Base-by-base conservation (phyloP, 1,140 invertebrate species). In the Scaptomyza hsui region DNA sequence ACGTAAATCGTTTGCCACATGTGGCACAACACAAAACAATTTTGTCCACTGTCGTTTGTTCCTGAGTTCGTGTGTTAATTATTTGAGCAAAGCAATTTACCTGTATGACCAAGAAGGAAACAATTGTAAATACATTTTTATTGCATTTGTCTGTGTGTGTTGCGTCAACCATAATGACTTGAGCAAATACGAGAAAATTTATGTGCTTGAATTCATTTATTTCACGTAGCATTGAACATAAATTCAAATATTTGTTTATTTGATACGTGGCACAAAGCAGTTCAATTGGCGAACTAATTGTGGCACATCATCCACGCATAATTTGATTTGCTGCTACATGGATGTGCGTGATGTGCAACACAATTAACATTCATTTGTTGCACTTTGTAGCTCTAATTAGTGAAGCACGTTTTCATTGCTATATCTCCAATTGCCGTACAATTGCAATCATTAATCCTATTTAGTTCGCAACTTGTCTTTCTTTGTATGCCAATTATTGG, bases 401-500 rank as follows among this genome's bases (percentile, higher is more conserved):
- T 24, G 7, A 24, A 15, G n/a, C 7, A 7, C n/a, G n/a, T 13
- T 26, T 47, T 12, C 44, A 47, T 3, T n/a, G 12, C n/a, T n/a
- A 26, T n/a, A 5, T 1, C 21, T n/a, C 4, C 1, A n/a, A 45
- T 12, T 6, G 44, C 12, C 19, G 1, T 6, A 6, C 10, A 24
- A 45, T 9, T 13, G 3, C n/a, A 47, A 24, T 45, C 12, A 47
- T 47, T 24, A 47, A 7, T 37, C 32, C 12, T 4, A n/a, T 37
- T 37, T n/a, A 37, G 32, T 37, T 9, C 45, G 19, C n/a, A 5
- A n/a, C 12, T 13, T 21, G 19, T 3, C 2, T 35, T 32, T 48
- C 24, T 16, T 32, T 48, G 18, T 16, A 24, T 32, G 37, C 32
- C 29, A 57, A 64, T 56, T 37, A 21, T 19, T 21, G 32, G 9